A percentile compares a stretch with the other conserved stretches of the same genome.
Conservation (phyloP, 2,888 invertebrate species). For the Drosophila tripunctata region DNA sequence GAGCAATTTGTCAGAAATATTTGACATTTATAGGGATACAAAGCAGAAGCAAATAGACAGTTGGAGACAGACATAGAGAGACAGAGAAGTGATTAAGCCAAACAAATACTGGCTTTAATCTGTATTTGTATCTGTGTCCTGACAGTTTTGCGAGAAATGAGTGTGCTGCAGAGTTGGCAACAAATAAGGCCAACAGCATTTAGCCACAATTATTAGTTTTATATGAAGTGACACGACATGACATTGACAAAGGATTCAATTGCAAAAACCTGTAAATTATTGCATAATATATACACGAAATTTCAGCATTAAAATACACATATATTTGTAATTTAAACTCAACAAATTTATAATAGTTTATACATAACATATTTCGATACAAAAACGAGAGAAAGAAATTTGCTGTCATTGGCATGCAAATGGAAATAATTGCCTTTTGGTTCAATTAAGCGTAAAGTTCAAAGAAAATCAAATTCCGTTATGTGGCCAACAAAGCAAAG, state of each 20-base stretch:
- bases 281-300: background rate
- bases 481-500: background rate
- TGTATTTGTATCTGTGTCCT: constrained; percentile 10
- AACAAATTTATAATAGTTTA: too few species aligned
- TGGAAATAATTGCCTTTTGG: constrained; percentile 10
- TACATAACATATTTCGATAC: too few species aligned
- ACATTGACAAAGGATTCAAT: constrained; percentile 5
- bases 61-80: background rate
- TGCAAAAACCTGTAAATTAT: constrained; percentile 1
- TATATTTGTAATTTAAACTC: too few species aligned
- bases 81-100: constrained; percentile 29
- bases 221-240: constrained; percentile 4
- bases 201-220: constrained; percentile 2
- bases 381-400: too few species aligned
- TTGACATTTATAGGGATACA: constrained; percentile 52
- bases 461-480: constrained; percentile 8
- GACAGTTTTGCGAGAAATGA: constrained; percentile 21
- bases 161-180: background rate
- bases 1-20: constrained; percentile 69
- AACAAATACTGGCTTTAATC: constrained; percentile 32
- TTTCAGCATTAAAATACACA: too few species aligned
- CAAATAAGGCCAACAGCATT: background rate
- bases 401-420: constrained; percentile 19
- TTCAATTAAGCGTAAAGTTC: constrained; percentile 33
- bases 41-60: constrained; percentile 2